Conservation (phyloP, 1,140 invertebrate species). For the Drosophila mayri region DNA sequence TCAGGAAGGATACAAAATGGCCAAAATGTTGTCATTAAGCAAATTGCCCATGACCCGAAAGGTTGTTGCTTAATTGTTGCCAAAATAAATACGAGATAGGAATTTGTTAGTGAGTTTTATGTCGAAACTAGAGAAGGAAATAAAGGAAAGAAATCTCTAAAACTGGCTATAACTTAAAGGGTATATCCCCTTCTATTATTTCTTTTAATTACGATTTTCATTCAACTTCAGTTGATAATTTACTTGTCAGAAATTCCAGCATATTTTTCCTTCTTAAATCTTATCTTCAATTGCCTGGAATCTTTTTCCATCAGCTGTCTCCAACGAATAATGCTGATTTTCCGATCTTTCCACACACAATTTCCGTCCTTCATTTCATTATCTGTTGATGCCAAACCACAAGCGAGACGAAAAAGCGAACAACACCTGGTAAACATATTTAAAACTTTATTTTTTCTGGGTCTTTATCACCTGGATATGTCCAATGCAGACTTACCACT, state of each 20-base stretch:
- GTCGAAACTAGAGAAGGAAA: neutral
- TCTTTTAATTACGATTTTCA: neutral
- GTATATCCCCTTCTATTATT: too few species aligned
- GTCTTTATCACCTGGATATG: slow-evolving; percentile 47
- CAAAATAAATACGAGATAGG: slow-evolving; percentile 28
- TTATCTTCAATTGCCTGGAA: slow-evolving; percentile 36
- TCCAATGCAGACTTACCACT: slow-evolving; percentile 10
- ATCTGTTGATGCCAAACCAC: slow-evolving; percentile 47
- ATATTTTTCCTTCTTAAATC: slow-evolving; percentile 15
- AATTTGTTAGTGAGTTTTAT: neutral
- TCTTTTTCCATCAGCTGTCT: neutral
- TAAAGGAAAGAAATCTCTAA: neutral
- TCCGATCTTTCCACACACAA: slow-evolving; percentile 32
- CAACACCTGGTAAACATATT: slow-evolving; percentile 56
- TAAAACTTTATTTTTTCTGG: slow-evolving; percentile 28
- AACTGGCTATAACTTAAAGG: too few species aligned
- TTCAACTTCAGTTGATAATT: neutral
- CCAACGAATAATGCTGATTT: slow-evolving; percentile 6
- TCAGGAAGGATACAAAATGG: slow-evolving; percentile 28
- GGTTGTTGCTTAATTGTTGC: slow-evolving; percentile 34
- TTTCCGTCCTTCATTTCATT: slow-evolving; percentile 50
- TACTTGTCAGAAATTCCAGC: neutral
- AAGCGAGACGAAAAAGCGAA: slow-evolving; percentile 29
- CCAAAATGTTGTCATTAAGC: slow-evolving; percentile 72
- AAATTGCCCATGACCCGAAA: slow-evolving; percentile 39